Evolutionary conservation across 2,113 vertebrate species (phyloP).

Genomic region (Entomyzon cyanotis): DNA sequence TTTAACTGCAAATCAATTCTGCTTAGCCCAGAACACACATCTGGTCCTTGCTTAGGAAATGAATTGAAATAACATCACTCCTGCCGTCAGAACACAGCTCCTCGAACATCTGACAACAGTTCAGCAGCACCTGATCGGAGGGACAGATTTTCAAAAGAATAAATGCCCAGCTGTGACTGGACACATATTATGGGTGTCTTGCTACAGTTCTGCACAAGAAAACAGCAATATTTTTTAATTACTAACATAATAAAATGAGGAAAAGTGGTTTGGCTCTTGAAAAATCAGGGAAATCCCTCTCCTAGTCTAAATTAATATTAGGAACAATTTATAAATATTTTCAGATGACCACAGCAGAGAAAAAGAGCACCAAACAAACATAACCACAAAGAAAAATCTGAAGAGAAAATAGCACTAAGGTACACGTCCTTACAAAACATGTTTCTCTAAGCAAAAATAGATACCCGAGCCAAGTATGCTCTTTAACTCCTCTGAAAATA

Average conservation of each 20-base stretch:
- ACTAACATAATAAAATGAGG: neutral
- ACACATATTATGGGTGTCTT: neutral
- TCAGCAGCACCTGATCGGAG: neutral
- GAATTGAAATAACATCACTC: neutral
- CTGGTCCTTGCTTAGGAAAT: neutral
- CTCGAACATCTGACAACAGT: neutral
- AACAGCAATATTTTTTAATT: neutral
- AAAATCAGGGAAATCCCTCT: neutral
- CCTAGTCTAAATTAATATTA: neutral
- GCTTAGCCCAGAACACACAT: neutral
- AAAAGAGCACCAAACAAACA: neutral
- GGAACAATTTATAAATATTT: neutral
- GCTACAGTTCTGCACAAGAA: neutral
- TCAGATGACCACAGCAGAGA: neutral
- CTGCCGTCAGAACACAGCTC: neutral
- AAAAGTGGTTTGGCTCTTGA: neutral
- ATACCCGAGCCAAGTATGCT: neutral
- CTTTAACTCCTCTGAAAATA: neutral
- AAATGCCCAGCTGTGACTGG: neutral
- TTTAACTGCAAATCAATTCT: neutral
- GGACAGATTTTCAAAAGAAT: neutral
- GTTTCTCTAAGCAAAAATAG: neutral
- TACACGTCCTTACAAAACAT: neutral
- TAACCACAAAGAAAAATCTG: neutral
- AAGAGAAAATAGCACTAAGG: neutral